Evolutionary conservation across 2,888 invertebrate genomes (phyloP).

Genomic region (Rhagonycha fulva): DNA sequence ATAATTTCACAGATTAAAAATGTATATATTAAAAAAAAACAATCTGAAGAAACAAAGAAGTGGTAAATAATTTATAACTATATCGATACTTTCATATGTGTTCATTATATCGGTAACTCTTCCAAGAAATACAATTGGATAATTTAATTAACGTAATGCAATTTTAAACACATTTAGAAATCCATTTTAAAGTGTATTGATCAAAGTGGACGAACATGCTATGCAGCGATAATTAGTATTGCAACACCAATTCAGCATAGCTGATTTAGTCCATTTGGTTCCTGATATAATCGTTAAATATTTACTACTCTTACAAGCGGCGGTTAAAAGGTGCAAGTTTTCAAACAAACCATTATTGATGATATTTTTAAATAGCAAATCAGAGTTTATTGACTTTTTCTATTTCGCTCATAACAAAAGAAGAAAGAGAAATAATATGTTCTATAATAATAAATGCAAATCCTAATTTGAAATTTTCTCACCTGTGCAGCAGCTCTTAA

Average conservation of each 20-base stretch:
- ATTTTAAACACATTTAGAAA: neutral
- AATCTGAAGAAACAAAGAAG: too few relatives aligned
- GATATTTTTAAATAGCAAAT: conserved; percentile 33
- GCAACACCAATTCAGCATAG: neutral
- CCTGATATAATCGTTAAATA: conserved; percentile 21
- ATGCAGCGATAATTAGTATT: conserved; percentile 1
- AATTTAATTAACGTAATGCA: neutral
- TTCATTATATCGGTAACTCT: neutral
- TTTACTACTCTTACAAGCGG: conserved; percentile 16
- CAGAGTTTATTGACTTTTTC: conserved; percentile 26
- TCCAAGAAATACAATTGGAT: neutral
- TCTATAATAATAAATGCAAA: neutral
- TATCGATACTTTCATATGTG: neutral
- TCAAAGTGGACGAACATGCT: neutral
- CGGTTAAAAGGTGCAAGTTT: conserved; percentile 31
- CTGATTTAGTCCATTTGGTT: conserved; percentile 16
- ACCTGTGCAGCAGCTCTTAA: conserved; percentile 60
- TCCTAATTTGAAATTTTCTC: conserved; percentile 13
- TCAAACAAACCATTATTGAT: conserved; percentile 35
- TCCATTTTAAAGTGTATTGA: neutral
- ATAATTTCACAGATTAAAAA: too few relatives aligned
- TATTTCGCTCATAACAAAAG: conserved; percentile 12
- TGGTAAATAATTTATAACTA: too few relatives aligned
- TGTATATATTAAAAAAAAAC: too few relatives aligned
- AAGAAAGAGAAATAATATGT: neutral